Evolutionary conservation across 2,888 invertebrate species (phyloP), one percentile per base, ranked within the genome.

Genomic region (Diaphora mendica): DNA sequence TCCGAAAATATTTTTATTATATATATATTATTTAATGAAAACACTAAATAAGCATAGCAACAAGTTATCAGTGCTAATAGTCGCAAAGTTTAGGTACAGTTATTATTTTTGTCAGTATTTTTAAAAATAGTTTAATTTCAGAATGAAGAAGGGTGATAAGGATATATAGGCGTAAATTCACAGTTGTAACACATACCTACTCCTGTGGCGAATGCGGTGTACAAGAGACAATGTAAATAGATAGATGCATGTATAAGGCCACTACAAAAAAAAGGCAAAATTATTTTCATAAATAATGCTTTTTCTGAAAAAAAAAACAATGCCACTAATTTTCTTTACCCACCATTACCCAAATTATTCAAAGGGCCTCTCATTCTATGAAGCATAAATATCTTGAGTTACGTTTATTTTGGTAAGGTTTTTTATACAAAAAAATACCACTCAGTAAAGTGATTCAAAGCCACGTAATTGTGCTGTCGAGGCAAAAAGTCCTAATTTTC

Each of bases 401-500:
- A 79, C 79, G 74, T 83, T 82, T 83, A 82, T 83, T 80, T 82
- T 83, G 78, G 82, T 83, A 78, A 79, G 82, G 83, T 89, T 88
- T 87, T 88, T 88, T 87, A 87, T 86, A 80, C 82, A 79, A 78
- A 78, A 77, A 82, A 81, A 80, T 86, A 86, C 83, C 83, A 86
- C 86, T 87, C 87, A 87, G 86, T 86, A 84, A 85, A 87, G 83
- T 87, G 85, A 87, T 87, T 88, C 86, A 86, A 85, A 85, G 86
- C 86, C 87, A 85, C 88, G 87, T 90, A 90, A 91, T 91, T 91
- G 87, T 90, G 88, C 87, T 88, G 89, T 89, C 87, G 86, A 86
- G 86, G 88, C 87, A 82, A 89, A 90, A 89, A 85, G 82, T 88
- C 87, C 88, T 88, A 89, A 90, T 90, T 90, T 89, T 87, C 87